Evolutionary conservation across 2,113 vertebrate genomes (phyloP).

Genomic region (Trochalopteron elliotii): DNA sequence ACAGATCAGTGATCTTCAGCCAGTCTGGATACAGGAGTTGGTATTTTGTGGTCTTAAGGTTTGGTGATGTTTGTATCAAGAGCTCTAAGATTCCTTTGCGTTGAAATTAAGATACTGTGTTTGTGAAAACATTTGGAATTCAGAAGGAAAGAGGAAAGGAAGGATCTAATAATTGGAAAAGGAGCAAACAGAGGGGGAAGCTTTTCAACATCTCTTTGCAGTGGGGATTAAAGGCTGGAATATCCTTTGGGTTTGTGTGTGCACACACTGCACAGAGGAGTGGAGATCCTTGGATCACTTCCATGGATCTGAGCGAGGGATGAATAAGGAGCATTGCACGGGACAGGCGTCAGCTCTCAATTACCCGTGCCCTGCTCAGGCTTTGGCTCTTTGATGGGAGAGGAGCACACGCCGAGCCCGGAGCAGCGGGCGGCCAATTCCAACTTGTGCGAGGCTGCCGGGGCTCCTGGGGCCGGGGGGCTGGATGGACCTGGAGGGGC

Average conservation of each 20-base stretch:
- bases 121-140: not conserved
- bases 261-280: not conserved
- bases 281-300: not conserved
- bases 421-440: not conserved
- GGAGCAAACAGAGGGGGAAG: not conserved
- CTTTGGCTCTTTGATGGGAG: not conserved
- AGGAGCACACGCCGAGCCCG: not conserved
- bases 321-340: not conserved
- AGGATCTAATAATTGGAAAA: not conserved
- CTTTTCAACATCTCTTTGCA: not conserved
- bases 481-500: not conserved
- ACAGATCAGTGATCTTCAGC: not conserved
- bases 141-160: not conserved
- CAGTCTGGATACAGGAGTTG: not conserved
- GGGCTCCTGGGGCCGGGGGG: not conserved
- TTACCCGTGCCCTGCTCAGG: not conserved
- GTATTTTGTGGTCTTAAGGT: not conserved
- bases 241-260: not conserved
- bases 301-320: not conserved
- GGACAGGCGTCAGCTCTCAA: not conserved
- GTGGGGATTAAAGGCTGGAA: not conserved
- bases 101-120: not conserved
- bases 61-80: not conserved
- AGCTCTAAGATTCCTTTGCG: not conserved
- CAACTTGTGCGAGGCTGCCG: fast-evolving